phyloP scores from a whole-genome alignment of 2,113 vertebrate species.

The Numida meleagris region DNA sequence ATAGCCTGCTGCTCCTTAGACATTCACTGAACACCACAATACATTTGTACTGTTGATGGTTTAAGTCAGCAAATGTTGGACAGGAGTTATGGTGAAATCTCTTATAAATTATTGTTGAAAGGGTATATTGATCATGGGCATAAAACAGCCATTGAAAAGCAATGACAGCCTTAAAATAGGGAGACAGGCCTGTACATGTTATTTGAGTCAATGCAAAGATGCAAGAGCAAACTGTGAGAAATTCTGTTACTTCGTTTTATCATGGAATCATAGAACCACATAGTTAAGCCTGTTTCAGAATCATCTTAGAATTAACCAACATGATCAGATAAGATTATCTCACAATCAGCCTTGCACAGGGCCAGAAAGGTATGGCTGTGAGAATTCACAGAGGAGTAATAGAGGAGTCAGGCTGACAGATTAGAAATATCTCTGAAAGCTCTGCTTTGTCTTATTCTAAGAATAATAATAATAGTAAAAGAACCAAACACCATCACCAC shows the following conservation, averaged over 20 bases:
- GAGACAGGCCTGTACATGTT: not conserved
- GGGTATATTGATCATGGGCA: not conserved
- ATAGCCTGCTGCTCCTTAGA: not conserved
- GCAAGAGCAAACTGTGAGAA: not conserved
- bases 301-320: not conserved
- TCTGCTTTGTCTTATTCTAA: not conserved
- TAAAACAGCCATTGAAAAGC: conserved; percentile 12
- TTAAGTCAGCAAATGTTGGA: conserved; percentile 29
- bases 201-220: not conserved
- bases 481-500: not conserved
- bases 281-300: not conserved
- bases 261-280: too few species aligned
- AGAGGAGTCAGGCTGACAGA: not conserved
- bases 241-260: not conserved
- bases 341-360: not conserved
- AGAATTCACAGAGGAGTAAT: not conserved
- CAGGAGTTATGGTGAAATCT: not conserved
- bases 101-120: conserved; percentile 27
- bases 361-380: not conserved
- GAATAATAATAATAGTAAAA: not conserved
- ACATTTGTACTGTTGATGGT: conserved; percentile 16
- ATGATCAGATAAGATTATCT: not conserved
- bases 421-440: not conserved
- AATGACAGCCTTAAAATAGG: not conserved
- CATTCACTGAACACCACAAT: not conserved